Percentiles rank a stretch among this genome's conserved stretches.
phyloP scores from a whole-genome alignment of 2,888 invertebrate species.

The Apamea epomidion region DNA sequence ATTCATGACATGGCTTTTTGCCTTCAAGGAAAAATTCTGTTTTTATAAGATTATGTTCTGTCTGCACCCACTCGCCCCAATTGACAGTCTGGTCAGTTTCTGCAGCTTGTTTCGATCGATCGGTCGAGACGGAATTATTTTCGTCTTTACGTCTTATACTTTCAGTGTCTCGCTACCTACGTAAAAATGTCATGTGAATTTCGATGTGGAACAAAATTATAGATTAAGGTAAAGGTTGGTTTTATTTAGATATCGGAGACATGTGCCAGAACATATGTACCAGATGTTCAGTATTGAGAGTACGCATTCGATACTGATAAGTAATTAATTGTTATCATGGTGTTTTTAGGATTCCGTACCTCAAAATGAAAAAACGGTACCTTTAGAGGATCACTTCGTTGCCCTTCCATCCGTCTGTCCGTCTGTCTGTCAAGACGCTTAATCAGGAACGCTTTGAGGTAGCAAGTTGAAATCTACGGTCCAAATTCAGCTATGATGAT shows the following conservation, averaged over 20 bases:
- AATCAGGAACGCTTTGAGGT: neutral
- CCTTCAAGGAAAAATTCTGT: neutral
- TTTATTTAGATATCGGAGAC: slow-evolving; percentile 51
- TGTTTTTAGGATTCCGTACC: neutral
- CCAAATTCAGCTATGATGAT: neutral
- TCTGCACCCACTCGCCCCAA: neutral
- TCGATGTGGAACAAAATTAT: slow-evolving; percentile 41
- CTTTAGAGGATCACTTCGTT: neutral
- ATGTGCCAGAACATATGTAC: slow-evolving; percentile 17
- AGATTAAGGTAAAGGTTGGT: slow-evolving; percentile 56
- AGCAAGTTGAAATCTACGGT: neutral
- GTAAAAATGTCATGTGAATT: slow-evolving; percentile 51
- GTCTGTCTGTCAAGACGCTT: neutral
- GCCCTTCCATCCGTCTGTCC: neutral
- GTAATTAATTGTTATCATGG: neutral
- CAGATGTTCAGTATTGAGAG: slow-evolving; percentile 5
- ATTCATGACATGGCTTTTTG: neutral
- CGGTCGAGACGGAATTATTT: slow-evolving; percentile 28
- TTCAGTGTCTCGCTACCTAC: slow-evolving; percentile 40
- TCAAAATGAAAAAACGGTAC: neutral
- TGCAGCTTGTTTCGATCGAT: slow-evolving; percentile 16
- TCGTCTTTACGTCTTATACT: slow-evolving; percentile 30
- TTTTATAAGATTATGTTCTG: neutral
- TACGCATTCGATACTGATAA: neutral
- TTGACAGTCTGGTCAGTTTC: slow-evolving; percentile 19